Conservation (phyloP, 1,140 invertebrate genomes). For the Papilio polyxenes region DNA sequence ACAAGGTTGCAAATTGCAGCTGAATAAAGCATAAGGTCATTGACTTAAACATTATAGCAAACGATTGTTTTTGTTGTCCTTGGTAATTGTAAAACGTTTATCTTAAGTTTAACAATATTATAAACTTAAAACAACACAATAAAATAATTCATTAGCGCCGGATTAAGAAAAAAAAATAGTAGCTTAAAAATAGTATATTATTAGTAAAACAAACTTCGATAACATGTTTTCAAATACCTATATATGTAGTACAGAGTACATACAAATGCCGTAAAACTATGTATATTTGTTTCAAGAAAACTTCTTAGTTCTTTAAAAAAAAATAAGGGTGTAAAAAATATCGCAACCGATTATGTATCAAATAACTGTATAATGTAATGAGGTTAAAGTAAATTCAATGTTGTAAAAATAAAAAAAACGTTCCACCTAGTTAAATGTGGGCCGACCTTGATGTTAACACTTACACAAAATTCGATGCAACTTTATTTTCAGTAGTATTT, state of each 20-base stretch:
- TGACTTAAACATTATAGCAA: background rate
- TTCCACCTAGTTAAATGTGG: slow-evolving; percentile 5
- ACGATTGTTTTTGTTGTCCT: background rate
- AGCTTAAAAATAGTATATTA: no score
- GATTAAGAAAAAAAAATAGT: no score
- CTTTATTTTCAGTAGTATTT: background rate
- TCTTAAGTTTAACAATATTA: background rate
- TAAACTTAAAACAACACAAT: background rate
- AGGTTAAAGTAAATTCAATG: slow-evolving; percentile 10
- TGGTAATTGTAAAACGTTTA: background rate
- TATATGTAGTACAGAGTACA: background rate
- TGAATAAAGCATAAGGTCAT: background rate
- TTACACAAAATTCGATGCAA: background rate
- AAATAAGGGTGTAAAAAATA: background rate
- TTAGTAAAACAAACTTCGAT: no score
- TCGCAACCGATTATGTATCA: background rate
- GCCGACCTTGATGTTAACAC: background rate
- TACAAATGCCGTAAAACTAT: background rate
- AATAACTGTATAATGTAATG: background rate
- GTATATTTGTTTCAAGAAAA: background rate
- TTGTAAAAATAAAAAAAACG: background rate
- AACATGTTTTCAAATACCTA: background rate
- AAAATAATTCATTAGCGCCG: background rate
- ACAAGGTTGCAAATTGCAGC: background rate
- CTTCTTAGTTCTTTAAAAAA: background rate